Evolutionary conservation across 2,888 invertebrate genomes (phyloP), one percentile per base, ranked within the genome.

Genomic region (Cecidostiba fungosa): DNA sequence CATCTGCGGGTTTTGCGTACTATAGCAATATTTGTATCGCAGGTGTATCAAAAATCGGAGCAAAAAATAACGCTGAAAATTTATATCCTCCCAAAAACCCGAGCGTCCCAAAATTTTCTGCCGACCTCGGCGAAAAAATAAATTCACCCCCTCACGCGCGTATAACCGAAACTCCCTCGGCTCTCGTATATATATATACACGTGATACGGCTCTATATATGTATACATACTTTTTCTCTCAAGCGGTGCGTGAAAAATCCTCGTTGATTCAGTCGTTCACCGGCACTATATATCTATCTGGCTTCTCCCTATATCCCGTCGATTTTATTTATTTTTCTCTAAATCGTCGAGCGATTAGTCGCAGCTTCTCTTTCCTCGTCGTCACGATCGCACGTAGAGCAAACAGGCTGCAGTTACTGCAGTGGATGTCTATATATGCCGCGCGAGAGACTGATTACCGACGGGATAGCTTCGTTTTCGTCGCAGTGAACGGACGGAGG

Each of bases 401-500:
- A 70, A 26, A n/a, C 47, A 50, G 50, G 26, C 69, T 12, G 59
- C 62, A 72, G 36, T 23, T 4, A 16, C 50, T 50, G 16, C 19
- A 59, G 54, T 59, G 54, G 14, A 3, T 23, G 8, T 59, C 8
- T 59, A 59, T 19, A 59, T 73, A 73, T 26, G 16, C 43, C 23
- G 3, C 8, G 43, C 59, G 23, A 26, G 23, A 26, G 47, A 12
- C 23, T 74, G 66, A 74, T 82, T 82, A 82, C 82, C 32, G 47
- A 23, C 36, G 47, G 43, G 70, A 74, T 47, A 47, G 74, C 74
- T 74, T 82, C 82, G 66, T 82, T 82, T 66, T 82, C 74, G 26
- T 23, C 47, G 36, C 14, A 23, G 62, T 14, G 14, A 23, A 26
- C 10, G 36, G 54, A 69, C 26, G 23, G 26, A 16, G 23, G 29